Evolutionary conservation across 2,888 invertebrate species (phyloP).

Genomic region (Nymphalis c-album): DNA sequence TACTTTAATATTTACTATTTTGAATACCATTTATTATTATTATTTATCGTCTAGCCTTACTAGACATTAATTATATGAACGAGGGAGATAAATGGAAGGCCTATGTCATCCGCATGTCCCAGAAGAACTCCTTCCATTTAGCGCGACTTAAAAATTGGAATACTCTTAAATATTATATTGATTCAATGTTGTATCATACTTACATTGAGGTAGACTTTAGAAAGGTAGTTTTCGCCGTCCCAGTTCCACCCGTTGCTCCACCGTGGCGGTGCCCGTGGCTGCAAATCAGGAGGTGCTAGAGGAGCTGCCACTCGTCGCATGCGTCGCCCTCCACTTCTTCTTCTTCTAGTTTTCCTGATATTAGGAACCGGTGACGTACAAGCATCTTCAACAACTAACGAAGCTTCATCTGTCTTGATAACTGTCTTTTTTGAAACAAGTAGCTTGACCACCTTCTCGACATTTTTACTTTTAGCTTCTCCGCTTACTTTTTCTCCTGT

Average conservation of each 20-base stretch:
- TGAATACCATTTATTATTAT: too few species aligned
- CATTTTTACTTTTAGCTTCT: constrained; percentile 66
- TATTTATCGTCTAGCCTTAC: too few species aligned
- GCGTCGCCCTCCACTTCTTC: constrained; percentile 49
- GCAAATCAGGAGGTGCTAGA: constrained; percentile 43
- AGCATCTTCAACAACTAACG: constrained; percentile 61
- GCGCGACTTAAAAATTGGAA: too few species aligned
- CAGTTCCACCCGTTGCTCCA: constrained; percentile 97
- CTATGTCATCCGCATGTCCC: too few species aligned
- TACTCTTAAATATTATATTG: neutral
- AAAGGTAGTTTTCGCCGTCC: constrained; percentile 91
- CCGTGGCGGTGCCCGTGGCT: constrained; percentile 61
- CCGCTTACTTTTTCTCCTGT: constrained; percentile 48
- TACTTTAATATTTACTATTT: too few species aligned
- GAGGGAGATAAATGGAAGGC: too few species aligned
- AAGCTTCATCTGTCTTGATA: constrained; percentile 70
- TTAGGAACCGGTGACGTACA: constrained; percentile 46
- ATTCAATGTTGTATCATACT: constrained; percentile 58
- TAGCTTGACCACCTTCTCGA: constrained; percentile 71
- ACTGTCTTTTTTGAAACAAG: constrained; percentile 71
- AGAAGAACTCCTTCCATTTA: too few species aligned
- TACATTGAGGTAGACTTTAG: constrained; percentile 93
- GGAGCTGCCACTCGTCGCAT: constrained; percentile 44
- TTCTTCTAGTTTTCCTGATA: constrained; percentile 43
- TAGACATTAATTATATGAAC: too few species aligned